Conservation (phyloP, 2,113 vertebrate genomes). For the Heterocephalus glaber region DNA sequence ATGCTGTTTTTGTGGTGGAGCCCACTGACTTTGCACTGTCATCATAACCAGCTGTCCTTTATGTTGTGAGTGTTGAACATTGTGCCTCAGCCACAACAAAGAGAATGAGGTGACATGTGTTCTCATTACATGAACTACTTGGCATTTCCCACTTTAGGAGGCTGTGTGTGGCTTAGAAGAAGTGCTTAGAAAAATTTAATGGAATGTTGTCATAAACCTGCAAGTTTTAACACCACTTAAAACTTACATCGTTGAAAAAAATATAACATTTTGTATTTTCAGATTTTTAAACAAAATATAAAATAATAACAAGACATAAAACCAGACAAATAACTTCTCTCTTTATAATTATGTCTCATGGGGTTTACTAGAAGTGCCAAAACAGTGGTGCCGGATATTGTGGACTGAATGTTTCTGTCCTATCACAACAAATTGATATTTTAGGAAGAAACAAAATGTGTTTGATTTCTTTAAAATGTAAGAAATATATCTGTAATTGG, state of each 20-base stretch:
- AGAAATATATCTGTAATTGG: neutral
- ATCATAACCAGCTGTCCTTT: neutral
- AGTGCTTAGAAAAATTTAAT: neutral
- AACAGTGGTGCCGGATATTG: neutral
- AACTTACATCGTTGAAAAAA: neutral
- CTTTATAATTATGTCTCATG: neutral
- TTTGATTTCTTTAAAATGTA: neutral
- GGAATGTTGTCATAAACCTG: neutral
- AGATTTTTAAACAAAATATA: neutral
- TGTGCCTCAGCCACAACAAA: neutral
- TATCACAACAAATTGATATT: accelerated
- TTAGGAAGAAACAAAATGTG: no score
- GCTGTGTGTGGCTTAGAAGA: neutral
- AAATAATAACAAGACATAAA: neutral
- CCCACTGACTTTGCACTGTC: neutral
- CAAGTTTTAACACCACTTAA: neutral
- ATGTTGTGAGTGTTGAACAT: neutral
- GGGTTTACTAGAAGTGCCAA: neutral
- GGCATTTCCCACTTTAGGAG: neutral
- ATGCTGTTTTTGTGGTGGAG: neutral
- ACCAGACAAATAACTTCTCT: neutral
- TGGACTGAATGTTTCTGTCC: neutral
- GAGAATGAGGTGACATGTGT: no score
- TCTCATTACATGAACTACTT: neutral
- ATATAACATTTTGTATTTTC: neutral